Base-by-base conservation (phyloP, 2,888 invertebrate species). In the Orchesellides sinensis region DNA sequence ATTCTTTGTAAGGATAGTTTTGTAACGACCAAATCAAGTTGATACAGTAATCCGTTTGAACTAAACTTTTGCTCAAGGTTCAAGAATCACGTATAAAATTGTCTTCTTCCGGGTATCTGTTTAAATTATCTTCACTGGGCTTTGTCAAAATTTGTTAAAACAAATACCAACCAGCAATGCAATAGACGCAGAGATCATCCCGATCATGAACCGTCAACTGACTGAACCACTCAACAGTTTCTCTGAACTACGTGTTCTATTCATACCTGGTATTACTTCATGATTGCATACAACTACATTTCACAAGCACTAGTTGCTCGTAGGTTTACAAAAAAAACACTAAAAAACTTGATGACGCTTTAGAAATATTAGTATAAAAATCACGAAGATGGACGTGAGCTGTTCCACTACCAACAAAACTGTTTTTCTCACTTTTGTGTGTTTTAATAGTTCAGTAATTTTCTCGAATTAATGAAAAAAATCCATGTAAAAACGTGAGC, bases 401-500 rank as follows among this genome's bases (percentile, higher is more conserved):
- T 23, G 70, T 70, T 70, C 70, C 70, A 70, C 56, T 56, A 35
- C 6, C 23, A 4, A 19, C 3, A 49, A 54, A 54, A 69, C 5
- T 32, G 19, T 54, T 70, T n/a, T n/a, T n/a, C n/a, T n/a, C n/a
- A n/a, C n/a, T 49, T 12, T 32, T 52, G 70, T 70, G 70, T 54
- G 70, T 56, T 70, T 70, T 70, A 23, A 14, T 68, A n/a, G n/a
- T 32, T 56, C 68, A 49, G 6, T 10, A 63, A 63, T n/a, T n/a
- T n/a, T 40, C 21, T 25, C 25, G 25, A 35, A 40, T 66, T 6
- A 19, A 17, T 35, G 12, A 49, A 27, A 21, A 8, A 52, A 56
- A 25, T 70, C 56, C 70, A 6, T 56, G 56, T 56, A 70, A 56
- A 56, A 70, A n/a, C 40, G n/a, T 23, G n/a, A 8, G 35, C 6